A percentile compares a stretch with the other conserved stretches of the same genome.
These are phyloP conservation scores for Solea senegalensis DNA, from an alignment of 2,113 vertebrate species.

Conservation along the genomic window DNA sequence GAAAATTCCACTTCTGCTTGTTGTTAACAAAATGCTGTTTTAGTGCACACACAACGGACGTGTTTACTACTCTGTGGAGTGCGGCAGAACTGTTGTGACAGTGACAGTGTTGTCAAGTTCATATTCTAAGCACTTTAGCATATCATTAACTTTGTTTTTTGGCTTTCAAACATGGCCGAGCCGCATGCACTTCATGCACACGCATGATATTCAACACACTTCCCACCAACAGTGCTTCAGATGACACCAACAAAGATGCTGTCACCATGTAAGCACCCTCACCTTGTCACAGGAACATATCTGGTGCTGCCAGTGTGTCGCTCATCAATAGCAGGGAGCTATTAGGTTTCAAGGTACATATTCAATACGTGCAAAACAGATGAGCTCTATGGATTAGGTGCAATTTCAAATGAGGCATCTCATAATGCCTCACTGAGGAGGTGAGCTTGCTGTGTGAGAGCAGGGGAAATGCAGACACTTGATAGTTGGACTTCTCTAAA, in stretches of 20 bases:
- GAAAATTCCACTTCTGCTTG: too few species aligned
- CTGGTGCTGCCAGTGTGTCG: constrained; percentile 1
- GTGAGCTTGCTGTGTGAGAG: constrained; percentile 12
- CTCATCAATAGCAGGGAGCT: constrained; percentile 11
- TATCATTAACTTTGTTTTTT: background rate
- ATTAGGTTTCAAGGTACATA: constrained; percentile 21
- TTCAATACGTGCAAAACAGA: constrained; percentile 16
- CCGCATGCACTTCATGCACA: background rate
- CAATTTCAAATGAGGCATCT: constrained; percentile 40
- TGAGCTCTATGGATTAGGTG: constrained; percentile 23
- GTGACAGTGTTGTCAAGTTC: background rate
- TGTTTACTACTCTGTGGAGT: too few species aligned
- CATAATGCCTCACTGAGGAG: constrained; percentile 11
- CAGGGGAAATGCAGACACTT: constrained; percentile 26
- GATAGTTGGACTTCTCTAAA: constrained; percentile 53
- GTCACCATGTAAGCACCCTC: constrained; percentile 9
- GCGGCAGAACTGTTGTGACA: too few species aligned
- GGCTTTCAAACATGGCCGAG: background rate
- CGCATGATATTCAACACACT: background rate
- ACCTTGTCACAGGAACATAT: constrained; percentile 17
- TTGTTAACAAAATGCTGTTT: too few species aligned
- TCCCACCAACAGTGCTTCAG: constrained; percentile 10
- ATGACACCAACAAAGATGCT: constrained; percentile 17
- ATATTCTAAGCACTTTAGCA: constrained; percentile 15
- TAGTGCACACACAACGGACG: too few species aligned